phyloP scores from a whole-genome alignment of 2,888 invertebrate genomes.

The Xestoiulus laeticollis region DNA sequence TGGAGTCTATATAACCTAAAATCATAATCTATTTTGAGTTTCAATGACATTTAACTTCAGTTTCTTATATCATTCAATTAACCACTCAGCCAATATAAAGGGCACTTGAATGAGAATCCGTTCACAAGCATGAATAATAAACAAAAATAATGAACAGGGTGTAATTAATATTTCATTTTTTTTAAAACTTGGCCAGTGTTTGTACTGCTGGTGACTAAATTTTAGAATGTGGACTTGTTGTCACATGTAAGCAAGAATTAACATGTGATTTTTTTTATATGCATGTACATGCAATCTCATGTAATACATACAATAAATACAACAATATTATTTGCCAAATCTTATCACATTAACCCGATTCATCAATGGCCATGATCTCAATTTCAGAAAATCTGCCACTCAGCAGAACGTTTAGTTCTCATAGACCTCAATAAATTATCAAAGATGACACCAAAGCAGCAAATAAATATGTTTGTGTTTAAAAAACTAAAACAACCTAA shows the following conservation, averaged over 20 bases:
- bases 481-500: neutral
- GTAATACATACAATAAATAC: no score
- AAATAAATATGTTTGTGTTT: neutral
- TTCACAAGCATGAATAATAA: neutral
- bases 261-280: no score
- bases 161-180: no score
- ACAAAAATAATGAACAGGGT: no score
- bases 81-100: no score
- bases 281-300: no score
- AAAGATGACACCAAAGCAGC: neutral
- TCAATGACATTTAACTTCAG: neutral
- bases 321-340: neutral
- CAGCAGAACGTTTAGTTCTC: neutral
- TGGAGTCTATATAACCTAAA: neutral
- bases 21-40: neutral
- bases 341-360: neutral
- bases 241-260: no score
- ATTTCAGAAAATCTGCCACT: neutral
- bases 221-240: no score
- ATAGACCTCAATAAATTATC: constrained; percentile 6
- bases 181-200: no score
- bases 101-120: neutral
- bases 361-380: constrained; percentile 3
- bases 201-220: no score
- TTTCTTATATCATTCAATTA: neutral